Conservation (phyloP, 2,113 vertebrate genomes). For the Bostrychus sinensis region DNA sequence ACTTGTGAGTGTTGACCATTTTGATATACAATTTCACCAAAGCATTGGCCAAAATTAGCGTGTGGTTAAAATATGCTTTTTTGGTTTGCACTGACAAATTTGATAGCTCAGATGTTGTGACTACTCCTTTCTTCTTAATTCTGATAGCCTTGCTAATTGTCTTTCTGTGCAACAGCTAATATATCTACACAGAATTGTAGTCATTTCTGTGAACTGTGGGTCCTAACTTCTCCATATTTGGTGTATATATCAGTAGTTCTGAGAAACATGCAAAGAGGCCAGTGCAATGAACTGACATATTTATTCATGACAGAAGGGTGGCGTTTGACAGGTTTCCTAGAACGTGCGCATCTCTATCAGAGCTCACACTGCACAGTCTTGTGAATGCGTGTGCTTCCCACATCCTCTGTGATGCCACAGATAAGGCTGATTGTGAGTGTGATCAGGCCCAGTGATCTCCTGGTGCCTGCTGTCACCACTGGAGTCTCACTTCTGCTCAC, state of each 20-base stretch:
- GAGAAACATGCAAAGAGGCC: constrained; percentile 65
- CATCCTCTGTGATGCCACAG: constrained; percentile 67
- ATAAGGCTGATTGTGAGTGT: constrained; percentile 59
- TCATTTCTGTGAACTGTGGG: constrained; percentile 60
- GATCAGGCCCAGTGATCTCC: constrained; percentile 54
- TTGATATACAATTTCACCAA: too few species aligned
- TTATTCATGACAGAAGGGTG: constrained; percentile 57
- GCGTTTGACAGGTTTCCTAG: constrained; percentile 67
- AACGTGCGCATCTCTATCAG: constrained; percentile 64
- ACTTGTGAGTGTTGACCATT: too few species aligned
- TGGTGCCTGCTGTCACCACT: constrained; percentile 13
- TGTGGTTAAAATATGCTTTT: too few species aligned
- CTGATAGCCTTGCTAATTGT: not conserved
- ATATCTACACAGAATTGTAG: constrained; percentile 50
- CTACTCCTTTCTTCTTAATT: not conserved
- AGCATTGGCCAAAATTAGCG: too few species aligned
- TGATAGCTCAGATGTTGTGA: not conserved
- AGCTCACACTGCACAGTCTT: constrained; percentile 17
- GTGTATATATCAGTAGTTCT: constrained; percentile 62
- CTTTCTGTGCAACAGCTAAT: constrained; percentile 30
- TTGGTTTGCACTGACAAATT: too few species aligned
- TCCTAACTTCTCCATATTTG: constrained; percentile 46
- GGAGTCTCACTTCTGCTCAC: too few species aligned
- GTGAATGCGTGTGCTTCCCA: constrained; percentile 44
- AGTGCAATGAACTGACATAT: constrained; percentile 59